phyloP scores from a whole-genome alignment of 2,888 invertebrate genomes.

The Elgonia sp. region DNA sequence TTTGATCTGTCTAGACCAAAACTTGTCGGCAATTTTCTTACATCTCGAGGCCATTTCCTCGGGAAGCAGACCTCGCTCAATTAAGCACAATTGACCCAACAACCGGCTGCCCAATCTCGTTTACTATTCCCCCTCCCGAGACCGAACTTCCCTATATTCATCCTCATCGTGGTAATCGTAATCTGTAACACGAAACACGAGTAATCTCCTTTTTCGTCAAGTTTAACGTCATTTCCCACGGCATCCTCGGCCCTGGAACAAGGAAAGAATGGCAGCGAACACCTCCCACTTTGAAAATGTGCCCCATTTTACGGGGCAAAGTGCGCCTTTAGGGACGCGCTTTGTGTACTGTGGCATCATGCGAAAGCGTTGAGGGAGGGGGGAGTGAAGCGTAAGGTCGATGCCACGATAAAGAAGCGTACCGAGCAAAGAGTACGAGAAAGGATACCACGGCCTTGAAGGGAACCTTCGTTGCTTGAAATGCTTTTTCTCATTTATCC shows the following conservation, averaged over 20 bases:
- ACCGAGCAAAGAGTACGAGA: slow-evolving; percentile 38
- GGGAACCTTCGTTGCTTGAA: slow-evolving; percentile 56
- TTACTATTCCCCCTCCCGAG: slow-evolving; percentile 72
- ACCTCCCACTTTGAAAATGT: slow-evolving; percentile 24
- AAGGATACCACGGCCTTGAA: slow-evolving; percentile 72
- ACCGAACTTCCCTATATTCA: too few relatives aligned
- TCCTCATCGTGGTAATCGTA: too few relatives aligned
- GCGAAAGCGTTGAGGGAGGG: slow-evolving; percentile 13
- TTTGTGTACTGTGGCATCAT: slow-evolving; percentile 29
- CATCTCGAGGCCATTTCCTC: slow-evolving; percentile 61
- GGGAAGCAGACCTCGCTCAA: slow-evolving; percentile 79
- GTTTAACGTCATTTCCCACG: slow-evolving; percentile 86
- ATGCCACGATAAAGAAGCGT: slow-evolving; percentile 73
- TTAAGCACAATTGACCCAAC: slow-evolving; percentile 84
- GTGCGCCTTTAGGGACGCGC: slow-evolving; percentile 49
- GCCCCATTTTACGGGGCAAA: slow-evolving; percentile 44
- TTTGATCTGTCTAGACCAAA: neutral
- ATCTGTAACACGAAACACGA: slow-evolving; percentile 76
- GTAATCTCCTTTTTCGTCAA: slow-evolving; percentile 81
- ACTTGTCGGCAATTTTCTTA: slow-evolving; percentile 36
- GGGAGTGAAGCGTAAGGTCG: slow-evolving; percentile 68
- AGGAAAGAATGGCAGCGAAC: neutral
- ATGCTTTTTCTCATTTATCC: slow-evolving; percentile 13
- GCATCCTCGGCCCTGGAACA: slow-evolving; percentile 72
- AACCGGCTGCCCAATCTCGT: slow-evolving; percentile 82